Base-by-base conservation (phyloP, 2,797 vertebrate species). In the Allobates femoralis region DNA sequence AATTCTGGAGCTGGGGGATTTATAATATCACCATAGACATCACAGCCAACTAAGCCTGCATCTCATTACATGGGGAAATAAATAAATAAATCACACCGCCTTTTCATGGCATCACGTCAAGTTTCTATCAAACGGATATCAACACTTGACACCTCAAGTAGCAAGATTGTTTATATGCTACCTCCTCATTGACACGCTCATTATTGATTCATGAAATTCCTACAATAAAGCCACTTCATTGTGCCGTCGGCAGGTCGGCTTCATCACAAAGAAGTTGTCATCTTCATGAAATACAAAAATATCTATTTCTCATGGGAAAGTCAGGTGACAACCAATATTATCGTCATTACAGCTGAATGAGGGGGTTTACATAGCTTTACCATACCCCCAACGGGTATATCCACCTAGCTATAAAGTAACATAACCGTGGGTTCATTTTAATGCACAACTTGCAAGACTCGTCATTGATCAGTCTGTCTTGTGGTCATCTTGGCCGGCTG, bases 1-100 rank as follows among this genome's bases (percentile, higher is more conserved):
- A 81, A 62, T 81, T 64, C 50, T 64, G 67, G 55, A 86, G 18
- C 14, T 18, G 41, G 37, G 74, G 50, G n/a, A 30, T 73, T 81
- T 81, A 74, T 75, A 62, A 80, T 71, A 80, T 80, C 67, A 73
- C 53, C n/a, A 74, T 26, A 58, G 18, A 14, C 37, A 71, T 81
- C 46, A 56, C 21, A 62, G 55, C 55, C 78, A 32, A 55, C 56
- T 74, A 73, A 50, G 37, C 37, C 51, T 18, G 51, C 64, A 58
- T 51, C 77, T 64, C 66, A 69, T 79, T 82, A 71, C 15, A 26
- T 8, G 21, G 19, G 11, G 41, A 46, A 46, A 46, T 46, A 5
- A 5, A 3, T 0, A 46, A 19, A 71, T 18, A 55, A 82, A 51
- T 6, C 14, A 11, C 66, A 56, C 67, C 66, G 0, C 81, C 79